Base-by-base conservation (phyloP, 2,797 vertebrate species). In the Gephyroberyx darwinii region DNA sequence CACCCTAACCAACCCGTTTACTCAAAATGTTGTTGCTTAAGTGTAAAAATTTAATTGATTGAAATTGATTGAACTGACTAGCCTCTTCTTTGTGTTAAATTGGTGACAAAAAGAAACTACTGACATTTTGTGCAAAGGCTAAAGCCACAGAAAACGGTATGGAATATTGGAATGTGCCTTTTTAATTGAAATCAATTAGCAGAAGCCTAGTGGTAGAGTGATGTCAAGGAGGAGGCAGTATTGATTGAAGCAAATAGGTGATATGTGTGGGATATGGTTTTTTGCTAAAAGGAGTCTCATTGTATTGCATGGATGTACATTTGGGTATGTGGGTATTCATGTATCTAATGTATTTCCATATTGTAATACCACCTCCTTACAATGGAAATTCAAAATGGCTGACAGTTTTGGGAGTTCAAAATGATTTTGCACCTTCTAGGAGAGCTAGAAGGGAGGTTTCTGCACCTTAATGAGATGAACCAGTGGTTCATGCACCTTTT, bases 401-500 rank as follows among this genome's bases (percentile, higher is more conserved):
- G 70, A 72, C 39, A 17, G 54, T 69, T 85, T 69, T 75, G 69
- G 63, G 58, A 77, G 73, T 83, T 84, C 77, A 70, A 74, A 65
- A 81, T 75, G 69, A 83, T 85, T 87, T 89, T 86, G 89, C 83
- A 90, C 84, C 90, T 88, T 90, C 82, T 71, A 54, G 62, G 74
- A 82, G 80, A 71, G 79, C 69, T 85, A 78, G 77, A 76, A 65
- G 70, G 78, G 87, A 85, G 74, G 72, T 83, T 88, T 82, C 75
- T 85, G 91, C 93, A 93, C 93, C 91, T 94, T 94, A 91, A 75
- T 71, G 89, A 92, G 86, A 91, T 86, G 89, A 93, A 91, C 84
- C 86, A 87, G 80, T 78, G 91, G 87, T 92, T 90, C 85, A 78
- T 86, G 92, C 92, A 93, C 91, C 88, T 92, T 91, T 87, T 83